Conservation (phyloP, 2,888 invertebrate species). For the Dermolepida albohirtum region DNA sequence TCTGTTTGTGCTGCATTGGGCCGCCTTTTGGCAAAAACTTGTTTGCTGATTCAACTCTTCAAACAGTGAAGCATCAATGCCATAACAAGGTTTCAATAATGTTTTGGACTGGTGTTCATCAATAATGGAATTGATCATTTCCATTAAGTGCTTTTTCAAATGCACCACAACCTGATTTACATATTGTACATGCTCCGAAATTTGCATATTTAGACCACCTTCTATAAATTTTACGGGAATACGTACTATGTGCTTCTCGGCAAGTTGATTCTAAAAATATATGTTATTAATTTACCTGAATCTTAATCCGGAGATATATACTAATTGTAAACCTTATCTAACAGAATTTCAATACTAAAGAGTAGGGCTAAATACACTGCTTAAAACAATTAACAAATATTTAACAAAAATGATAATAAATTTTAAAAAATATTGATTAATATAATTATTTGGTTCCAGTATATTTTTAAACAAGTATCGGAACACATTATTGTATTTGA, state of each 20-base stretch:
- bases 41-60: slow-evolving; percentile 80
- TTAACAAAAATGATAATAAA: too few relatives aligned
- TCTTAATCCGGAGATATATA: too few relatives aligned
- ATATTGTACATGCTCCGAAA: slow-evolving; percentile 74
- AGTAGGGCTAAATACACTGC: too few relatives aligned
- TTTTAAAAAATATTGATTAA: too few relatives aligned
- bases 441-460: too few relatives aligned
- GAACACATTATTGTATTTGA: too few relatives aligned
- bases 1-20: slow-evolving; percentile 77
- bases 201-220: slow-evolving; percentile 66
- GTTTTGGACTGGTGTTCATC: slow-evolving; percentile 75
- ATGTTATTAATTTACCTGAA: not conserved
- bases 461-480: too few relatives aligned
- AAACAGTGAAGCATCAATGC: slow-evolving; percentile 73
- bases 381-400: too few relatives aligned
- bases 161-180: slow-evolving; percentile 74
- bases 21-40: slow-evolving; percentile 77
- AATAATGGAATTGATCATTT: slow-evolving; percentile 76
- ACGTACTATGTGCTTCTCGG: slow-evolving; percentile 79
- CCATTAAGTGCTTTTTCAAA: slow-evolving; percentile 74
- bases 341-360: too few relatives aligned
- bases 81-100: slow-evolving; percentile 71
- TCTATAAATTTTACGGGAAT: slow-evolving; percentile 69
- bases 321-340: too few relatives aligned
- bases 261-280: slow-evolving; percentile 72